Evolutionary conservation across 2,113 vertebrate species (phyloP).

Genomic region (Puma concolor): DNA sequence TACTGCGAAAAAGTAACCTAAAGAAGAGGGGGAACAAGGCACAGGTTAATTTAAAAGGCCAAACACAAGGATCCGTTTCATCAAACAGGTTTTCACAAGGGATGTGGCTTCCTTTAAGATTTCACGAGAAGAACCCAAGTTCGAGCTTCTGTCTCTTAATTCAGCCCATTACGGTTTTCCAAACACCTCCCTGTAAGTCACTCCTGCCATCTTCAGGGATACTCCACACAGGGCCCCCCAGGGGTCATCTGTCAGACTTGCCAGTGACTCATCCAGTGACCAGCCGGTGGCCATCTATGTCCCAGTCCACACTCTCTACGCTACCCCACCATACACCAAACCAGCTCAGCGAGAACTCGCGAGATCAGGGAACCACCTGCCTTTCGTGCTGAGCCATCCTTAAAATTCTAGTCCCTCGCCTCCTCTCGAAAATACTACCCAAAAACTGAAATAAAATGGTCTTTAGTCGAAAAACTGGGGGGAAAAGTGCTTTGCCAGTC

Average conservation of each 20-base stretch:
- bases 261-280: not conserved
- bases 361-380: not conserved
- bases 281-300: not conserved
- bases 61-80: not conserved
- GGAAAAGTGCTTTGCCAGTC: conserved; percentile 49
- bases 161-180: not conserved
- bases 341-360: accelerated
- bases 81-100: not conserved
- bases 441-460: conserved; percentile 32
- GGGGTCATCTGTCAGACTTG: not conserved
- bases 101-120: not conserved
- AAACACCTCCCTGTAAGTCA: not conserved
- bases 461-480: conserved; percentile 19
- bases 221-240: not conserved
- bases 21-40: conserved; percentile 42
- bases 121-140: not conserved
- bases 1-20: conserved; percentile 94
- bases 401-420: not conserved
- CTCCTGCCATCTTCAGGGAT: not conserved
- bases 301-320: not conserved
- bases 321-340: not conserved
- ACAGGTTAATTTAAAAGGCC: not conserved
- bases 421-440: conserved; percentile 13
- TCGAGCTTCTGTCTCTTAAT: not conserved
- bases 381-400: not conserved